Percentiles rank a stretch among this genome's conserved stretches.
These are phyloP conservation scores for Limosa lapponica DNA, from an alignment of 2,797 vertebrate genomes.

Conservation along the genomic window DNA sequence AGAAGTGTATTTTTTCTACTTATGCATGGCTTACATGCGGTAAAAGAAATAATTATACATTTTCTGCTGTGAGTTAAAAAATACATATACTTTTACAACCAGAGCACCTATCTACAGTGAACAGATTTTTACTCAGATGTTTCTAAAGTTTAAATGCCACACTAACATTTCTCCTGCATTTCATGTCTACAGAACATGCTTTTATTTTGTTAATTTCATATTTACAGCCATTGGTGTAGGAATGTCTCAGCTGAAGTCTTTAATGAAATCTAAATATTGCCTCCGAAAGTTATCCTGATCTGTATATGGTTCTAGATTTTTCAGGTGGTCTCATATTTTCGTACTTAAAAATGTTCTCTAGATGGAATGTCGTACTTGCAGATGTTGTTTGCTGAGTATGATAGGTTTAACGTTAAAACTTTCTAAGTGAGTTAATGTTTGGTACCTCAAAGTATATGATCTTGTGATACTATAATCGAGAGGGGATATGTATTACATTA, in stretches of 20 bases:
- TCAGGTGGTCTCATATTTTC: background rate
- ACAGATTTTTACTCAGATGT: background rate
- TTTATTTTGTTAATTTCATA: background rate
- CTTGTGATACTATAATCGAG: background rate
- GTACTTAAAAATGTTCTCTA: background rate
- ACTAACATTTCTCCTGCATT: background rate
- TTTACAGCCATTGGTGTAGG: background rate
- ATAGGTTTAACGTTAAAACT: constrained; percentile 17
- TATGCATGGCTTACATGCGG: background rate
- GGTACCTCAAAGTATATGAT: background rate
- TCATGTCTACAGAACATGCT: background rate
- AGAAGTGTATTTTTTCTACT: background rate
- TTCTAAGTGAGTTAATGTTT: background rate
- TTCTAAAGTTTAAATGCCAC: background rate
- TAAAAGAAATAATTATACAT: background rate
- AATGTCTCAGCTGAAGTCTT: background rate
- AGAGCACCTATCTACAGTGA: background rate
- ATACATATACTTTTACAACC: background rate
- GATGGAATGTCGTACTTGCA: background rate
- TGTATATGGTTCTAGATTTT: background rate
- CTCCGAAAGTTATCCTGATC: background rate
- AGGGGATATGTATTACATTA: background rate
- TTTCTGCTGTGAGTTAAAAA: background rate
- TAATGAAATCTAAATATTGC: background rate
- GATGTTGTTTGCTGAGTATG: background rate